Base-by-base conservation (phyloP, 2,113 vertebrate genomes). In the Leucopternis melanops region DNA sequence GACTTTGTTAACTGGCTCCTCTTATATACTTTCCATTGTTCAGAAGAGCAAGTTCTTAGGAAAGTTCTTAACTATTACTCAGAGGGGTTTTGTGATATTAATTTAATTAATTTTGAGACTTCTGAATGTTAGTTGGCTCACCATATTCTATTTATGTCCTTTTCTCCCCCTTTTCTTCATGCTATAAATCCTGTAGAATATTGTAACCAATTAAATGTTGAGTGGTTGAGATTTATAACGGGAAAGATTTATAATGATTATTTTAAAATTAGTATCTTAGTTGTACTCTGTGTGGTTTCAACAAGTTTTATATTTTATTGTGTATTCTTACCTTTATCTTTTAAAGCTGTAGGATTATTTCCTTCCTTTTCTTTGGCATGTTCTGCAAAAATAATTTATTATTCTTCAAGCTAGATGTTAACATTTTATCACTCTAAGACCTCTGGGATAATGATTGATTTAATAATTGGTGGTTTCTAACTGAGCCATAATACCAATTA, bases 261-360 rank as follows among this genome's bases (percentile, higher is more conserved):
- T 57, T 94, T 49, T 13, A 38, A 80, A 94, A 49, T 34, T 12
- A 63, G 1, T 26, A 27, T 34, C 3, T 42, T 94, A 22, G 19
- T 66, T 80, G 11, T 44, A 40, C 3, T 59, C 61, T 16, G 6
- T 72, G 25, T 19, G 3, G 2, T 49, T 79, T 69, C 38, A 93
- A 4, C 2, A 63, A 67, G 13, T 59, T 59, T 17, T 65, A 19
- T 21, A 61, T 86, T 72, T 12, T 45, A 26, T 65, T 69, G 20
- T 49, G 7, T n/a, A 42, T 40, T 38, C 81, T 91, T 95, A 94
- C 95, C 94, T 97, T 94, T 96, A 55, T 94, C 87, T 91, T 96
- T 96, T 44, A 81, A 75, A 90, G 81, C 6, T 45, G 83, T 59
- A 65, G 93, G 57, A 94, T 95, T 95, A 62, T 96, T 96, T 83